These are phyloP conservation scores for Drosophila eohydei DNA, from an alignment of 2,888 invertebrate species.

Conservation along the genomic window DNA sequence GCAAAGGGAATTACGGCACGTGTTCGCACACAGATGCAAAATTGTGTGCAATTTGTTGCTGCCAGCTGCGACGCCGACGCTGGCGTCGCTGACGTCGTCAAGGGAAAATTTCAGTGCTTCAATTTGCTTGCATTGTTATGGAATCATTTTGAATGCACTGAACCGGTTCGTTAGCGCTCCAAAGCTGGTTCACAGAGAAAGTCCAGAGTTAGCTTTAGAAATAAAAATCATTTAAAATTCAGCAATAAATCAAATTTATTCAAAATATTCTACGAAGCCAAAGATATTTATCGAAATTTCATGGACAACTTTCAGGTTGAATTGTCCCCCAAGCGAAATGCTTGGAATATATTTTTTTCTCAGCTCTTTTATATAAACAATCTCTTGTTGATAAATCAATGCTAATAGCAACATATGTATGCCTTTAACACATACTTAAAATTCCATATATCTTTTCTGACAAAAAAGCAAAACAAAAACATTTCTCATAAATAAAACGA, in stretches of 20 bases:
- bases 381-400: slow-evolving; percentile 60
- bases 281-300: neutral
- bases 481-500: slow-evolving; percentile 14
- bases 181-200: neutral
- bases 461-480: slow-evolving; percentile 2
- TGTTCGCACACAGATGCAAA: slow-evolving; percentile 80
- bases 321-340: neutral
- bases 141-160: neutral
- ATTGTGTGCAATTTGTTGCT: slow-evolving; percentile 59
- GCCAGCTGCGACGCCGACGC: slow-evolving; percentile 38
- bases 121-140: slow-evolving; percentile 4
- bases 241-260: neutral
- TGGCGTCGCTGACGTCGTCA: slow-evolving; percentile 61
- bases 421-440: slow-evolving; percentile 41
- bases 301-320: too few relatives aligned
- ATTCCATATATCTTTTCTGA: slow-evolving; percentile 29
- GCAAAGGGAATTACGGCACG: slow-evolving; percentile 74
- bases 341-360: neutral
- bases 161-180: neutral
- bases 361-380: slow-evolving; percentile 3
- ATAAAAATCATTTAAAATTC: neutral
- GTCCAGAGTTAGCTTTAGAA: neutral
- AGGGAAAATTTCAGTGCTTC: slow-evolving; percentile 48
- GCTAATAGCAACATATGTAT: slow-evolving; percentile 60
- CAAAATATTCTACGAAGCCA: neutral